Evolutionary conservation across 2,797 vertebrate genomes (phyloP).

Genomic region (Uromys caudimaculatus): DNA sequence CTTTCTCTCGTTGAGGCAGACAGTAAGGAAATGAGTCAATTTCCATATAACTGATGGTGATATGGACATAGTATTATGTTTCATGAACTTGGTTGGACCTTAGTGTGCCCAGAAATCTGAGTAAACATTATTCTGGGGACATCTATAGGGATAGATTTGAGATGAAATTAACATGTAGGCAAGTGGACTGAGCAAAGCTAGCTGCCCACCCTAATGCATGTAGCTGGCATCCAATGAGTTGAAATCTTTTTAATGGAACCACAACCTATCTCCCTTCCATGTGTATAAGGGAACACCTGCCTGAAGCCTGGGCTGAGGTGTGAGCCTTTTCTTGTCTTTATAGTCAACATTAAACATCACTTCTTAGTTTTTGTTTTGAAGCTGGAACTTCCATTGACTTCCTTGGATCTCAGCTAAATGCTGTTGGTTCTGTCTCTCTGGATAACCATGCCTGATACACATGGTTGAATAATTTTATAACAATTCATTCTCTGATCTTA

Average conservation of each 20-base stretch:
- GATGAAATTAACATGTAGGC: background rate
- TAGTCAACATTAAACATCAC: background rate
- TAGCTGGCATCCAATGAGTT: background rate
- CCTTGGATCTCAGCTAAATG: background rate
- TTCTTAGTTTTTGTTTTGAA: background rate
- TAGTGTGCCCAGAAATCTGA: background rate
- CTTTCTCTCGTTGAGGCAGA: background rate
- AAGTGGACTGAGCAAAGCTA: background rate
- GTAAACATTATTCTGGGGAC: background rate
- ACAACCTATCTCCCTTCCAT: background rate
- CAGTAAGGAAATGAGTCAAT: constrained; percentile 3
- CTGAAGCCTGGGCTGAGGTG: background rate
- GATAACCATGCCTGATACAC: background rate
- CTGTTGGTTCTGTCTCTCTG: background rate
- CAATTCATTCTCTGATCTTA: constrained; percentile 3
- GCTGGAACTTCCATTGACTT: background rate
- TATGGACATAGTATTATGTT: background rate
- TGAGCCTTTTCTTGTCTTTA: background rate
- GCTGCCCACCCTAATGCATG: background rate
- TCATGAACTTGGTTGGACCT: background rate
- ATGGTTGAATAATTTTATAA: background rate
- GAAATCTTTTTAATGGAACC: background rate
- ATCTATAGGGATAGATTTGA: background rate
- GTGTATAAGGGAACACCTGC: background rate
- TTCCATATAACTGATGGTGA: background rate